Evolutionary conservation across 2,797 vertebrate species (phyloP).

Genomic region (Amblyraja radiata): DNA sequence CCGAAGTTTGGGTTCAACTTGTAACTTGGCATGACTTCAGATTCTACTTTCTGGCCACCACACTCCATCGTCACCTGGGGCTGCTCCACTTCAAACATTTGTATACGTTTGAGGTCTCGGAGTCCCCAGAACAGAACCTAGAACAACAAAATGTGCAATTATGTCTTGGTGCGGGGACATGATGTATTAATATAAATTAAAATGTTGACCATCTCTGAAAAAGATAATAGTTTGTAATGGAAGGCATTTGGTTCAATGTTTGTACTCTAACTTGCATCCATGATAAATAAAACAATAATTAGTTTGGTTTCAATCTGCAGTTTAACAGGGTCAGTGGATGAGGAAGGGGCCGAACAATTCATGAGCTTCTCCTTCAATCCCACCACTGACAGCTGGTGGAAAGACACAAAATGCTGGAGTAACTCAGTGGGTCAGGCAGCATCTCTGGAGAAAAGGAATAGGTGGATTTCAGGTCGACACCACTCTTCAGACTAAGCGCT

Average conservation of each 20-base stretch:
- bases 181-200: neutral
- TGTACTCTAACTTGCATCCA: neutral
- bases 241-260: neutral
- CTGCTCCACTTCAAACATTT: constrained; percentile 82
- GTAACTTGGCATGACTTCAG: constrained; percentile 74
- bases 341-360: too few species aligned
- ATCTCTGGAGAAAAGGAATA: too few species aligned
- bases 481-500: too few species aligned
- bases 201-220: neutral
- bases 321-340: neutral
- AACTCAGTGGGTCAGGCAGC: too few species aligned
- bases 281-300: neutral
- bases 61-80: constrained; percentile 83
- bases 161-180: neutral
- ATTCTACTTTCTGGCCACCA: constrained; percentile 75
- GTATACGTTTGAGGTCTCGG: constrained; percentile 76
- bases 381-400: too few species aligned
- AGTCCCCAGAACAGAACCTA: constrained; percentile 92
- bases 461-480: too few species aligned
- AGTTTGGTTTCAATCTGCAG: neutral
- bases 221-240: neutral
- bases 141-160: neutral
- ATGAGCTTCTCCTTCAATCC: too few species aligned
- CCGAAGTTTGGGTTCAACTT: constrained; percentile 77
- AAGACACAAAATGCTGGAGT: too few species aligned